Evolutionary conservation across 1,140 invertebrate species (phyloP), one percentile per base, ranked within the genome.

Genomic region (Philopotamus ludificatus): DNA sequence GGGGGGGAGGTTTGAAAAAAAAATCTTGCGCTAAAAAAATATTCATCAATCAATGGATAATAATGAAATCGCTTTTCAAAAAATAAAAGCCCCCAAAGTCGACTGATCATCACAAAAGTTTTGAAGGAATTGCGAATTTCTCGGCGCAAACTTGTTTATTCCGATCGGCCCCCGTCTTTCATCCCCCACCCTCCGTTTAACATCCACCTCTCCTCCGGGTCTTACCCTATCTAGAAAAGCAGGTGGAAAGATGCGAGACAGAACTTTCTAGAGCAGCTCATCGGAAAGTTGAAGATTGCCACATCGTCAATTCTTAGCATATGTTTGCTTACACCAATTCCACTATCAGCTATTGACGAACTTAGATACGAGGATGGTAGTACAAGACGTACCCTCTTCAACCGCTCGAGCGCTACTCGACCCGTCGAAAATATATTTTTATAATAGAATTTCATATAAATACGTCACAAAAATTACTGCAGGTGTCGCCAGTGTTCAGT

Each of bases 71-170:
- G 50, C 50, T 22, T 23, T 53, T 53, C 50, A 53, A 53, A 53
- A 53, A 53, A 4, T 45, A 45, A 7, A 4, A 34, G 12, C 28
- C 28, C 28, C 12, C 4, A 50, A 42, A 57, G 54, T 39, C 54
- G 54, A 57, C 34, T 21, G 54, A 57, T 57, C 54, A 57, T 57
- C 54, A 57, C 26, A 57, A 57, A 57, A 57, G 54, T 57, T 57
- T 57, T 22, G 39, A 57, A 57, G 21, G 15, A 18, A 28, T 39
- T 16, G 20, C 54, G 34, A 57, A 57, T n/a, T 20, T 15, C 50
- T 25, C 22, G 7, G 9, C 50, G 23, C 28, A 57, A 57, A 57
- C 54, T 57, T 57, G 39, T 57, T 57, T 57, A 57, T 57, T 39
- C 39, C 51, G 51, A 54, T 54, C 51, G 25, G 9, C 25, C 21